A percentile compares a stretch with the other conserved stretches of the same genome.
Evolutionary conservation across 1,140 invertebrate genomes (phyloP).

Genomic region (Diachasma alloeum): DNA sequence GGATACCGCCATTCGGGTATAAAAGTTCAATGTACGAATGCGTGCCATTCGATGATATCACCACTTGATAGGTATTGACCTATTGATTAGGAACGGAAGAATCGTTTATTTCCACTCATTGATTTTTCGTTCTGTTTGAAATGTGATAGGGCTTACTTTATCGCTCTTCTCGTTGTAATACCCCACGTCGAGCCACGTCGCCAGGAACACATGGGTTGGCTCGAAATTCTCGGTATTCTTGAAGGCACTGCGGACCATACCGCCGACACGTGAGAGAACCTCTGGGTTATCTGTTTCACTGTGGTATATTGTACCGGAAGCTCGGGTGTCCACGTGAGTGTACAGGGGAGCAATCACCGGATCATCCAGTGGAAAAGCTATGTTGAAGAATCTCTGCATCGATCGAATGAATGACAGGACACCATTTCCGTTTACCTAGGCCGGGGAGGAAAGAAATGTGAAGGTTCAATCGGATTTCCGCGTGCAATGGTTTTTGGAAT

Average conservation of each 20-base stretch:
- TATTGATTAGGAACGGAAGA: conserved; percentile 44
- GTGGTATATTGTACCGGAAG: conserved; percentile 79
- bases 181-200: conserved; percentile 77
- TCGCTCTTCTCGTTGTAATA: conserved; percentile 69
- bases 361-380: conserved; percentile 89
- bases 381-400: conserved; percentile 84
- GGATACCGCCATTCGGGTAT: conserved; percentile 86
- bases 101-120: not conserved
- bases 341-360: conserved; percentile 91
- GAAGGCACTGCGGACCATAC: conserved; percentile 76
- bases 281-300: conserved; percentile 76
- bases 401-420: conserved; percentile 89
- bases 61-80: conserved; percentile 84
- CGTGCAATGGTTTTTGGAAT: too few species aligned
- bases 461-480: too few species aligned
- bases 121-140: not conserved
- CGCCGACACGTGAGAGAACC: conserved; percentile 72
- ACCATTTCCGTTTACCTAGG: conserved; percentile 90
- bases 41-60: conserved; percentile 81
- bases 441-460: too few species aligned
- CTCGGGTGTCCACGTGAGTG: conserved; percentile 87
- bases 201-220: conserved; percentile 69
- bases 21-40: conserved; percentile 86
- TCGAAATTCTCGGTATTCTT: conserved; percentile 73
- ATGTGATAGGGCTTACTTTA: conserved; percentile 59